Evolutionary conservation across 2,113 vertebrate species (phyloP), one percentile per base, ranked within the genome.

Genomic region (Stigmatopora nigra): DNA sequence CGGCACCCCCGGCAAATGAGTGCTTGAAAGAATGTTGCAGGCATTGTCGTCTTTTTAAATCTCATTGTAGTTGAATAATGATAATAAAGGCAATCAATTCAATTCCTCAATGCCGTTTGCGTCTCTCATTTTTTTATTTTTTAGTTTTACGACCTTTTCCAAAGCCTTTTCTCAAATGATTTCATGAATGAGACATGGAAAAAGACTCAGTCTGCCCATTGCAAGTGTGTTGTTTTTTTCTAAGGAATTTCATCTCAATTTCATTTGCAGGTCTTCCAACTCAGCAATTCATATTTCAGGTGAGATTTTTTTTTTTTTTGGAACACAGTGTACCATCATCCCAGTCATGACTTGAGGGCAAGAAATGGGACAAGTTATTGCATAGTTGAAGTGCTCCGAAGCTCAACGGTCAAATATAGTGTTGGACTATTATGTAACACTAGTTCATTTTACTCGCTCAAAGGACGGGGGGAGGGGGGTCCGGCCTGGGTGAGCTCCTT

Each of bases 331-430:
- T n/a, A 19, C 19, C 3, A 67, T 19, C 3, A 67, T 19, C 64
- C 58, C 0, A 45, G 38, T 17, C 12, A 35, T 19, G 15, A 41
- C 38, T 63, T 12, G 57, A 20, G 48, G 45, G 38, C 70, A 63
- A 16, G 61, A 38, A 2, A 36, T 64, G 63, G 49, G 64, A 62
- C 62, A 49, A 0, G 35, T 64, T 61, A 55, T 45, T 73, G 60
- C 67, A 75, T 74, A 72, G 71, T 15, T 67, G 35, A 70, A 75
- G 47, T 46, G 53, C 77, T 70, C 67, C 41, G 51, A 74, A 72
- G 77, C 65, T 78, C 78, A 80, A 77, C 19, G 63, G 74, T 84
- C 82, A 84, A 72, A 77, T 76, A 72, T 80, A 80, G 56, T 63
- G 51, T 77, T 63, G 38, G 64, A 46, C 61, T 71, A 49, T 84